These are phyloP conservation scores for Dolomedes plantarius DNA, from an alignment of 2,888 invertebrate species.

Conservation along the genomic window DNA sequence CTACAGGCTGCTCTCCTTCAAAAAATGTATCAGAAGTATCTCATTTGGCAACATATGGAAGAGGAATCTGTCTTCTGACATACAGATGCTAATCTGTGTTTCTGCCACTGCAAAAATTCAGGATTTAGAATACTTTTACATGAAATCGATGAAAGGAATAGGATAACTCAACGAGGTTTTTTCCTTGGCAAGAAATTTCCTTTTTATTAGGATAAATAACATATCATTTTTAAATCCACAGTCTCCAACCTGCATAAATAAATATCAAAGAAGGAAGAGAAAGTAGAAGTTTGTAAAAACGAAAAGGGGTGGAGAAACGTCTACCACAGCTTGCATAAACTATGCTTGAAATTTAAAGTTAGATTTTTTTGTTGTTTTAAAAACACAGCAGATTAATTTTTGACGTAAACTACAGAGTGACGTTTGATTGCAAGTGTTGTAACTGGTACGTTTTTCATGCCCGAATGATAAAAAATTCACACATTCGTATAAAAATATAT, in stretches of 20 bases:
- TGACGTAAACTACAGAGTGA: too few relatives aligned
- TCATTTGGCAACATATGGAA: slow-evolving; percentile 6
- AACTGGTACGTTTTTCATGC: too few relatives aligned
- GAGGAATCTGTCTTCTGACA: not conserved
- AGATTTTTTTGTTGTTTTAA: too few relatives aligned
- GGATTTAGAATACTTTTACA: slow-evolving; percentile 2
- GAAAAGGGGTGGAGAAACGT: too few relatives aligned
- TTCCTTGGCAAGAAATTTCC: not conserved
- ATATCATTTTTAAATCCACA: not conserved
- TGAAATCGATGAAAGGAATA: not conserved
- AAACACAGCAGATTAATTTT: too few relatives aligned
- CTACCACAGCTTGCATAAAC: too few relatives aligned
- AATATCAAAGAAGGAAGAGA: too few relatives aligned
- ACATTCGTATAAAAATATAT: too few relatives aligned
- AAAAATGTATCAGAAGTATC: not conserved
- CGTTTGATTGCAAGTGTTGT: too few relatives aligned
- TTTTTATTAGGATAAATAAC: not conserved
- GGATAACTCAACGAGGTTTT: not conserved
- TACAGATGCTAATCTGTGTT: not conserved
- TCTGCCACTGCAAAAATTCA: not conserved
- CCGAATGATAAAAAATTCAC: too few relatives aligned
- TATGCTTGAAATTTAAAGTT: too few relatives aligned
- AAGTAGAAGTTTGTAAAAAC: too few relatives aligned
- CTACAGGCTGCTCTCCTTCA: not conserved
- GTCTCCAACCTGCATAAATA: not conserved